A percentile compares a stretch with the other conserved stretches of the same genome.
Evolutionary conservation across 2,797 vertebrate genomes (phyloP).

Genomic region (Pogoniulus pusillus): DNA sequence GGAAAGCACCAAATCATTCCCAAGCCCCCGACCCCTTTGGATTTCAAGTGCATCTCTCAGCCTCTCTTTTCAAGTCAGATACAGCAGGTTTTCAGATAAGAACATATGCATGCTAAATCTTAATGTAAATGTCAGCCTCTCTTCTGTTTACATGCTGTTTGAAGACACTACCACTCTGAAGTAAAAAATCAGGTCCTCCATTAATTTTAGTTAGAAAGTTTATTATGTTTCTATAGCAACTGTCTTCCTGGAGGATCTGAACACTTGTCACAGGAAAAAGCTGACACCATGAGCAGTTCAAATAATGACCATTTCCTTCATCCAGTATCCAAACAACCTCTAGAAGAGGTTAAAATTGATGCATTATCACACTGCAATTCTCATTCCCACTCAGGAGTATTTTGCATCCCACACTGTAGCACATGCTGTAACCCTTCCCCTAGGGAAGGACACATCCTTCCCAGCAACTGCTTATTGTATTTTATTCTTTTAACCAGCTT

Average conservation of each 20-base stretch:
- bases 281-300: background rate
- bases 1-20: background rate
- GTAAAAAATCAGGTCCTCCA: background rate
- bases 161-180: background rate
- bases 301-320: background rate
- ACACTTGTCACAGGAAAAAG: background rate
- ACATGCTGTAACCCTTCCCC: background rate
- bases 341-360: background rate
- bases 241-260: background rate
- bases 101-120: background rate
- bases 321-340: background rate
- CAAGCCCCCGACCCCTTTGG: background rate
- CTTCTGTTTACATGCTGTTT: background rate
- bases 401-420: background rate
- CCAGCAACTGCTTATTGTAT: too few species aligned
- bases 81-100: background rate
- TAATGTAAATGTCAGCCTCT: background rate
- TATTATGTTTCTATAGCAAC: background rate
- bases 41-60: background rate
- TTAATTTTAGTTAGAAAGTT: constrained; percentile 11
- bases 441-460: background rate
- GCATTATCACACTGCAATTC: background rate
- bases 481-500: too few species aligned
- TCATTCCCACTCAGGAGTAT: background rate
- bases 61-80: background rate